Conservation (phyloP, 2,797 vertebrate species). For the Gambelia wislizenii region DNA sequence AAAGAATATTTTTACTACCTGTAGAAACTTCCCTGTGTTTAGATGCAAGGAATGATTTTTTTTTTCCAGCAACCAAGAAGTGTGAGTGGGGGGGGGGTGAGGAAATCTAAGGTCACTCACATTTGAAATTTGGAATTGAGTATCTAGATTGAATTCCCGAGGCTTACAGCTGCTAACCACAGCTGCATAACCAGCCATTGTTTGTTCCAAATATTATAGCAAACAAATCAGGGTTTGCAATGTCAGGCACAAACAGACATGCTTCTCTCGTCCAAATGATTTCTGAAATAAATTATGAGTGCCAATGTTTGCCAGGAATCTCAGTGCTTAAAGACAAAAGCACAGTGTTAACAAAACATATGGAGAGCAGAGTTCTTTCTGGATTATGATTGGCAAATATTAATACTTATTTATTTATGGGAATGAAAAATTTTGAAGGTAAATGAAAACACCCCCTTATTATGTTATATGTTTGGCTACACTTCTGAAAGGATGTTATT, state of each 20-base stretch:
- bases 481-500: not conserved
- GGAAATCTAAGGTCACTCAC: not conserved
- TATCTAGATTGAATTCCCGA: slow-evolving; percentile 1
- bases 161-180: slow-evolving; percentile 8
- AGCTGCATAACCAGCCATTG: not conserved
- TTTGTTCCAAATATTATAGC: slow-evolving; percentile 21
- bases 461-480: not conserved
- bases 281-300: slow-evolving; percentile 11
- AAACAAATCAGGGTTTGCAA: slow-evolving; percentile 25
- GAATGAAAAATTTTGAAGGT: not conserved
- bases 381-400: not conserved
- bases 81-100: not conserved
- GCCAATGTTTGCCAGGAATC: slow-evolving; percentile 13
- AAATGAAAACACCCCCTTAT: not conserved
- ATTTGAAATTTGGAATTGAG: slow-evolving; percentile 28
- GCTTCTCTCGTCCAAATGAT: slow-evolving; percentile 4
- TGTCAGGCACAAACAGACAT: slow-evolving; percentile 11
- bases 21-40: not conserved
- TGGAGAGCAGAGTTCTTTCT: not conserved
- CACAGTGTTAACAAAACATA: not conserved
- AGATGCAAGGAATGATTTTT: not conserved
- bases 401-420: not conserved
- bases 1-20: not conserved
- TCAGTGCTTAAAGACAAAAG: not conserved
- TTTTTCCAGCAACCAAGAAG: not conserved